Evolutionary conservation across 2,113 vertebrate genomes (phyloP).

Genomic region (Sapayoa aenigma): DNA sequence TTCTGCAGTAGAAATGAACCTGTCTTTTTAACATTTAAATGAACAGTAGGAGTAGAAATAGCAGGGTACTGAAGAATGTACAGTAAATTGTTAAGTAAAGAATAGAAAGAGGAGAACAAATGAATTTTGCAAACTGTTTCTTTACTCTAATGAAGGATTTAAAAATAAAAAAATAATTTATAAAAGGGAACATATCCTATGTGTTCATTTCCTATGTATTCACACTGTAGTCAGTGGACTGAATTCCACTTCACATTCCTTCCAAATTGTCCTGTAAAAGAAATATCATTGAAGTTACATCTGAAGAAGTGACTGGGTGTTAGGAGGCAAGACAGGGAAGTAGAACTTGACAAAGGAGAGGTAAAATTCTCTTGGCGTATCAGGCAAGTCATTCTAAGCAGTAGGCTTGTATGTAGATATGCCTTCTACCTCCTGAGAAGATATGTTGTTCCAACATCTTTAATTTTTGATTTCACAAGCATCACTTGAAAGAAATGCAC

Average conservation of each 20-base stretch:
- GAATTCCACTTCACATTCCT: background rate
- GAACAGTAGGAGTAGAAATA: background rate
- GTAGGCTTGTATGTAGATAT: background rate
- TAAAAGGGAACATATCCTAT: background rate
- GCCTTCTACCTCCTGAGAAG: background rate
- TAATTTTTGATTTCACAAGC: background rate
- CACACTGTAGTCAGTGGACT: too few species aligned
- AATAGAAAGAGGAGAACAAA: slow-evolving; percentile 1
- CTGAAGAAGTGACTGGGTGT: background rate
- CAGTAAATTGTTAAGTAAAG: slow-evolving; percentile 5
- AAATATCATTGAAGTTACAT: background rate
- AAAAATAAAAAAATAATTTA: background rate
- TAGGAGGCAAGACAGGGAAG: background rate
- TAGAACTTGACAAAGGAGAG: background rate
- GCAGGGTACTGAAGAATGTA: background rate
- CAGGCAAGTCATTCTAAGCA: background rate
- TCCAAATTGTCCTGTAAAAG: background rate
- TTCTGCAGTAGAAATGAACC: slow-evolving; percentile 13
- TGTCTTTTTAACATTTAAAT: slow-evolving; percentile 45
- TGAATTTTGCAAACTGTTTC: background rate
- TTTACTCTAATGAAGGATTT: background rate
- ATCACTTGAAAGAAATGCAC: background rate
- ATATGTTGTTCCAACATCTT: background rate
- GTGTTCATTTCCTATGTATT: too few species aligned
- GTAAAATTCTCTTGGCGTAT: background rate